Conservation (phyloP, 2,888 invertebrate species). For the Archips xylosteana region DNA sequence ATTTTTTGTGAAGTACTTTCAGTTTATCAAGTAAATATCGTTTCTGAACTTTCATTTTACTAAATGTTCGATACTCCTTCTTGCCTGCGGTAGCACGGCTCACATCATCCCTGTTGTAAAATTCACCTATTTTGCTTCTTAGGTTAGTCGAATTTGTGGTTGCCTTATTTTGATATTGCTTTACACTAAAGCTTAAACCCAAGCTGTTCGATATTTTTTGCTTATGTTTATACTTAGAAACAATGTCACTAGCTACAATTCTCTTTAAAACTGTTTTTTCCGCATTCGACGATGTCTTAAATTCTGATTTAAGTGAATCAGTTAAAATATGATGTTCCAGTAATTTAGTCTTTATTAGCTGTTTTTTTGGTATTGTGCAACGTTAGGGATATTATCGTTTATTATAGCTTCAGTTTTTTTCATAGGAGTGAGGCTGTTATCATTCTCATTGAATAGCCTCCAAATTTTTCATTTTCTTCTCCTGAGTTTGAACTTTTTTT, state of each 20-base stretch:
- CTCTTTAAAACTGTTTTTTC: not conserved
- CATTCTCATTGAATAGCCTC: not conserved
- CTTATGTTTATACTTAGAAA: not conserved
- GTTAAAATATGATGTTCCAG: not conserved
- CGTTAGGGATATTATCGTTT: not conserved
- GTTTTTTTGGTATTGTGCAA: not conserved
- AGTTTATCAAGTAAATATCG: not conserved
- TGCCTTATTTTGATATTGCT: not conserved
- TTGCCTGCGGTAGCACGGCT: slow-evolving; percentile 2
- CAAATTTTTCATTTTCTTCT: not conserved
- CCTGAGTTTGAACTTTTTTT: not conserved
- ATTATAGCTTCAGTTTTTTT: not conserved
- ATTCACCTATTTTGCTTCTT: not conserved
- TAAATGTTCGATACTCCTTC: slow-evolving; percentile 2
- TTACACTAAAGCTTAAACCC: not conserved
- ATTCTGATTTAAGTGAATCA: not conserved
- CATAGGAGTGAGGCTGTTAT: not conserved
- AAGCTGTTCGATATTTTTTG: not conserved
- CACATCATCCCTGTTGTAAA: not conserved
- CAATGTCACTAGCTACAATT: not conserved
- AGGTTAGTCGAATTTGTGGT: not conserved
- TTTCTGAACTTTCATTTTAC: not conserved
- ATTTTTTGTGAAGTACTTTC: not conserved
- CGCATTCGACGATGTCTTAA: not conserved
- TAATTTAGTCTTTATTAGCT: not conserved